A percentile compares a stretch with the other conserved stretches of the same genome.
These are phyloP conservation scores for Cromileptes altivelis DNA, from an alignment of 2,113 vertebrate genomes.

Conservation along the genomic window DNA sequence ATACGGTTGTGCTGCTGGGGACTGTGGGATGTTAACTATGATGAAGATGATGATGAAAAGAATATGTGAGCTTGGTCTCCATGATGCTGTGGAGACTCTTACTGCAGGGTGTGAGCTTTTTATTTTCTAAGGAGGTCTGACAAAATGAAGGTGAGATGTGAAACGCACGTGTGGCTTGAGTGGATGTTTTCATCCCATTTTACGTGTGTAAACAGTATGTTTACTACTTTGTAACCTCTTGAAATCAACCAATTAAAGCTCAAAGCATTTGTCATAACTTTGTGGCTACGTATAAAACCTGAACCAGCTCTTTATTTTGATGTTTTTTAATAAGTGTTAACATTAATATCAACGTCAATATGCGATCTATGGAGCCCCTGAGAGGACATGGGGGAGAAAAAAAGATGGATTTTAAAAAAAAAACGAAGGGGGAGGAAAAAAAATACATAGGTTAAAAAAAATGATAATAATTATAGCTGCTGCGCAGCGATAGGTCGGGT, in stretches of 20 bases:
- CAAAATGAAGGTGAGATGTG: slow-evolving; percentile 41
- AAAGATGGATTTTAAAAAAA: too few species aligned
- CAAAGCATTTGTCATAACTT: slow-evolving; percentile 75
- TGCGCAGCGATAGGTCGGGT: too few species aligned
- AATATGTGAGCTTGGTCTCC: slow-evolving; percentile 34
- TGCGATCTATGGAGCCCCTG: too few species aligned
- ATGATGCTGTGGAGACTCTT: not conserved
- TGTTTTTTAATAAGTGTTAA: too few species aligned
- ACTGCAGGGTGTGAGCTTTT: slow-evolving; percentile 33
- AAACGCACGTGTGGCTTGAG: slow-evolving; percentile 46
- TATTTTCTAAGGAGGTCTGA: slow-evolving; percentile 51
- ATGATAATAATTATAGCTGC: too few species aligned
- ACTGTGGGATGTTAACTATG: not conserved
- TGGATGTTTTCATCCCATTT: slow-evolving; percentile 72
- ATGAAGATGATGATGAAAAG: not conserved
- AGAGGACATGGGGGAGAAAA: too few species aligned
- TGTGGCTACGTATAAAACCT: not conserved
- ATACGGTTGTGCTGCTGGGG: slow-evolving; percentile 35
- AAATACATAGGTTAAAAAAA: too few species aligned
- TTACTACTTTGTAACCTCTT: slow-evolving; percentile 82
- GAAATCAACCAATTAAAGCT: slow-evolving; percentile 80
- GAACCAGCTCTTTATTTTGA: not conserved
- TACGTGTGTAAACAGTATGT: slow-evolving; percentile 77
- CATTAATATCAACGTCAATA: not conserved
- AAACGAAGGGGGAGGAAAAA: too few species aligned